A percentile compares a stretch with the other conserved stretches of the same genome.
These are phyloP conservation scores for Rugalucina vietnamica DNA, from an alignment of 2,888 invertebrate species.

Conservation along the genomic window DNA sequence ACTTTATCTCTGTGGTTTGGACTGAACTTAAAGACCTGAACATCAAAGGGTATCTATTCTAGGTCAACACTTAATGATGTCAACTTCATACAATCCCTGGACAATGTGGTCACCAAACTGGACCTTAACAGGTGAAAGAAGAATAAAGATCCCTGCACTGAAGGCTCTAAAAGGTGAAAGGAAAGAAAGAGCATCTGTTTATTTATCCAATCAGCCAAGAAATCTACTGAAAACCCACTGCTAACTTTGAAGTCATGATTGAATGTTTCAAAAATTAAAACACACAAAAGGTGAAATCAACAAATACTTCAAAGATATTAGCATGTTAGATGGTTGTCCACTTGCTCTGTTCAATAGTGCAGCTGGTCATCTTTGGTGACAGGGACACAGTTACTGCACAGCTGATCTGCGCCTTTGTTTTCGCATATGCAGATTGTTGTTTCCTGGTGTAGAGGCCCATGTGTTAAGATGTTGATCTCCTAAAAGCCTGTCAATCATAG, in stretches of 20 bases:
- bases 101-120: no score
- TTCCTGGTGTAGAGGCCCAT: no score
- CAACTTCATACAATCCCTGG: neutral
- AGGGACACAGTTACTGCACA: no score
- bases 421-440: no score
- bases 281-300: neutral
- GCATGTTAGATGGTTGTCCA: neutral
- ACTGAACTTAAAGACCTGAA: neutral
- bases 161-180: neutral
- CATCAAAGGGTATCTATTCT: neutral
- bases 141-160: no score
- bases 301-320: neutral
- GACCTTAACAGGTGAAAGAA: no score
- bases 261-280: neutral
- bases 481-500: no score
- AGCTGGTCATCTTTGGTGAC: neutral
- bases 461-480: no score
- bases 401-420: no score
- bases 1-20: constrained; percentile 2
- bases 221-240: neutral
- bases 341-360: neutral
- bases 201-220: neutral
- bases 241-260: neutral
- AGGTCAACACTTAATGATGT: constrained; percentile 2
- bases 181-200: neutral